A percentile compares a stretch with the other conserved stretches of the same genome.
Conservation (phyloP, 2,113 vertebrate genomes). For the Psammodynastes pulverulentus region DNA sequence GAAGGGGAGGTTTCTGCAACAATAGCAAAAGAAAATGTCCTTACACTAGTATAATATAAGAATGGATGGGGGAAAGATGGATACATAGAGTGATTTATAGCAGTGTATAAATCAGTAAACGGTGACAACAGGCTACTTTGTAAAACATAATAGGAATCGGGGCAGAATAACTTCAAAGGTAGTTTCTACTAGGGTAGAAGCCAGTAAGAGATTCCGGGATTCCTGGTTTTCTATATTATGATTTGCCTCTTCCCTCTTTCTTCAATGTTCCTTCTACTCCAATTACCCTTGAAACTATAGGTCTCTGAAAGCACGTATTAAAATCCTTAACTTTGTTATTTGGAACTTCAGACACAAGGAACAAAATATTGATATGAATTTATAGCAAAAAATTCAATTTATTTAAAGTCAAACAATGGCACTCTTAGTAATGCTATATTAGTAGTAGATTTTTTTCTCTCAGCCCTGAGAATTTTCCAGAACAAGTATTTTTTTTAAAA, state of each 20-base stretch:
- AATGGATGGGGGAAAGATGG: not conserved
- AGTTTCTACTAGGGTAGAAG: not conserved
- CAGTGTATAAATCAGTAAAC: not conserved
- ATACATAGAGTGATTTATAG: too few species aligned
- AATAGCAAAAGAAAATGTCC: not conserved
- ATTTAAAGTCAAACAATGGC: constrained; percentile 53
- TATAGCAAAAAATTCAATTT: constrained; percentile 49
- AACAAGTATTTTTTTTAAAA: constrained; percentile 1
- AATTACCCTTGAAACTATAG: not conserved
- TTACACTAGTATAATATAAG: not conserved
- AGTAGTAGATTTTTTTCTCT: constrained; percentile 42
- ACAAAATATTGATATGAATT: constrained; percentile 30
- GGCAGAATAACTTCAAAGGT: not conserved
- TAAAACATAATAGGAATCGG: not conserved
- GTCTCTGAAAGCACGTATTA: not conserved
- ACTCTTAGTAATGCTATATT: constrained; percentile 46
- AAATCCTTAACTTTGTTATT: not conserved
- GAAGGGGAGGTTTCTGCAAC: not conserved
- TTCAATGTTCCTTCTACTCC: not conserved
- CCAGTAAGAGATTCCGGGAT: not conserved
- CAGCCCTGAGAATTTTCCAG: constrained; percentile 19
- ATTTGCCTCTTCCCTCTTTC: not conserved
- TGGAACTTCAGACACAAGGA: not conserved
- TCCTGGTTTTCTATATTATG: not conserved
- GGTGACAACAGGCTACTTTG: not conserved